Base-by-base conservation (phyloP, 2,113 vertebrate species). In the Sebastes schlegelii region DNA sequence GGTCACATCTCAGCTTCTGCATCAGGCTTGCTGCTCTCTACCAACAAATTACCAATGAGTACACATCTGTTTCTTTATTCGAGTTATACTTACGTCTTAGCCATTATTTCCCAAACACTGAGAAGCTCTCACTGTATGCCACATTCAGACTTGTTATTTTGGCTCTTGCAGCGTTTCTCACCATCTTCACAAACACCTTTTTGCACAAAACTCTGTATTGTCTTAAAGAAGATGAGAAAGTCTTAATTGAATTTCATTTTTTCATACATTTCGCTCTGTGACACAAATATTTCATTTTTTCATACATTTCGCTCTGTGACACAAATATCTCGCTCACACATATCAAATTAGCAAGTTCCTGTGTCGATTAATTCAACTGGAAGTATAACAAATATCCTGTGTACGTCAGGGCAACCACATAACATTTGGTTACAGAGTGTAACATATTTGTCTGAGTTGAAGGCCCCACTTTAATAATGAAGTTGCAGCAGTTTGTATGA, bases 1-100 rank as follows among this genome's bases (percentile, higher is more conserved):
- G 84, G 89, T 86, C 74, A 67, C 58, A 62, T 74, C 76, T 87
- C 46, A 77, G 77, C 61, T 88, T 77, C 48, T 80, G 70, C 83
- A 82, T 69, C 58, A 51, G 9, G 68, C 72, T 73, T 69, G 10
- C 34, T 51, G 5, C 48, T 82, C 40, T 78, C 8, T 61, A 84
- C 68, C 51, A 34, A 70, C 58, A 49, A 19, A 74, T 79, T 72
- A 66, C 77, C 67, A 46, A 78, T 23, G 42, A 54, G 17, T 7
- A 43, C 60, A 75, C 68, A 73, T 78, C 65, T 80, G 69, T 64
- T 68, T 80, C 13, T 74, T 58, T 66, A 17, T 67, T 49, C 7
- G 34, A 49, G 64, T 76, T 58, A 11, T 26, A 70, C 71, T 82
- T 14, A n/a, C 14, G 7, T 43, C 46, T 10, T 6, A 9, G 26